Evolutionary conservation across 2,888 invertebrate genomes (phyloP), one percentile per base, ranked within the genome.

Genomic region (Rutpela maculata): DNA sequence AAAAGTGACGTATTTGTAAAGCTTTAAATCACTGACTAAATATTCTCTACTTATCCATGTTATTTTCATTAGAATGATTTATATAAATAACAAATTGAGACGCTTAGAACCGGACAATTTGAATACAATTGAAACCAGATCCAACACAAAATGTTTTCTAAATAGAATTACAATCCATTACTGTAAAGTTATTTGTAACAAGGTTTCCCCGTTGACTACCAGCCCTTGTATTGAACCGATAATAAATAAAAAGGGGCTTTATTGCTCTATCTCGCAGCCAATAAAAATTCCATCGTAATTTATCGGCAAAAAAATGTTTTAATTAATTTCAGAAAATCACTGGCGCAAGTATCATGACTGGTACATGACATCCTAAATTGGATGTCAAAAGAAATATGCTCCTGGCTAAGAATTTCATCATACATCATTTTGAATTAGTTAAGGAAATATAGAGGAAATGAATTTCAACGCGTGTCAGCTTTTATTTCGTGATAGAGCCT

Each of bases 201-300:
- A 4, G 62, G 62, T 31, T 62, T 31, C 10, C 2, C n/a, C 62
- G 62, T 31, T 62, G 31, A 31, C 31, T 31, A n/a, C 35, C 12
- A 26, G n/a, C 62, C 62, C 12, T 62, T 62, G 62, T 31, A 31
- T 31, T 17, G 62, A 35, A 31, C 62, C 0, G 62, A 62, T 31
- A 35, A 65, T 43, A 65, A 67, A 67, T 67, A 67, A 67, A 67
- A 67, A 67, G n/a, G 22, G 43, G 18, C 55, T 67, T 65, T 65
- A 65, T 65, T 65, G 65, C 65, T 17, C n/a, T 55, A 55, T 59
- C 7, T 55, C 67, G 67, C 18, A 55, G 15, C 55, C 55, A 67
- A 67, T 67, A 55, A 55, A 55, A 67, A 67, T 65, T 43, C 65
- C 65, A 15, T 10, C n/a, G 19, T 26, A 55, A 55, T 67, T 67